Evolutionary conservation across 2,113 vertebrate species (phyloP).

Genomic region (Sylvilagus bachmani): DNA sequence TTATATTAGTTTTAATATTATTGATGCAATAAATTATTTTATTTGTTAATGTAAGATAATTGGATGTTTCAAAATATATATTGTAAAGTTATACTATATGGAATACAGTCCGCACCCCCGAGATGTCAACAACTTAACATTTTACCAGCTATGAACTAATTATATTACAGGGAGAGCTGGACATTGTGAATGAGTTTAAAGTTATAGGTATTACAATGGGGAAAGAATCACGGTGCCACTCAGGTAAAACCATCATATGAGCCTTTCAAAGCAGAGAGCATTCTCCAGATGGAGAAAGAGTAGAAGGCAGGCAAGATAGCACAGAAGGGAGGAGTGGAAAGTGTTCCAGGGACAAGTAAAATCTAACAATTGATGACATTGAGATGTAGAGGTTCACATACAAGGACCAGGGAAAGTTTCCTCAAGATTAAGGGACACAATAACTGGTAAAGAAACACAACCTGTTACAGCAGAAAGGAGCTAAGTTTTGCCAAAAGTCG

Average conservation of each 20-base stretch:
- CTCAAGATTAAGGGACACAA: background rate
- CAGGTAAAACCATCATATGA: background rate
- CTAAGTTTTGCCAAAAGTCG: no score
- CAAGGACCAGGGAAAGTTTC: background rate
- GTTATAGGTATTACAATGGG: background rate
- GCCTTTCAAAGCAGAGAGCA: background rate
- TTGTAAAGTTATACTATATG: background rate
- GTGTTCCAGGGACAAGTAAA: background rate
- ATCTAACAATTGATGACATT: background rate
- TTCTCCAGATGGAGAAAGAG: background rate
- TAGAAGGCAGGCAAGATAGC: background rate
- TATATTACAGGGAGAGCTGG: background rate
- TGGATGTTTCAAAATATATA: background rate
- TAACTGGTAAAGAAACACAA: background rate
- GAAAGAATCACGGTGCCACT: background rate
- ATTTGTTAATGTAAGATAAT: background rate
- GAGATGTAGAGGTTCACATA: background rate
- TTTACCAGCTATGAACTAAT: background rate
- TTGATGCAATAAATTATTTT: background rate
- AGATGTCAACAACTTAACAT: background rate
- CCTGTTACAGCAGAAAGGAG: no score
- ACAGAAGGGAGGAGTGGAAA: background rate
- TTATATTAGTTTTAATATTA: background rate
- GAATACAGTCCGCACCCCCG: background rate
- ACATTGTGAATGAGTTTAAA: background rate